Evolutionary conservation across 2,113 vertebrate genomes (phyloP).

Genomic region (Apteryx owenii): DNA sequence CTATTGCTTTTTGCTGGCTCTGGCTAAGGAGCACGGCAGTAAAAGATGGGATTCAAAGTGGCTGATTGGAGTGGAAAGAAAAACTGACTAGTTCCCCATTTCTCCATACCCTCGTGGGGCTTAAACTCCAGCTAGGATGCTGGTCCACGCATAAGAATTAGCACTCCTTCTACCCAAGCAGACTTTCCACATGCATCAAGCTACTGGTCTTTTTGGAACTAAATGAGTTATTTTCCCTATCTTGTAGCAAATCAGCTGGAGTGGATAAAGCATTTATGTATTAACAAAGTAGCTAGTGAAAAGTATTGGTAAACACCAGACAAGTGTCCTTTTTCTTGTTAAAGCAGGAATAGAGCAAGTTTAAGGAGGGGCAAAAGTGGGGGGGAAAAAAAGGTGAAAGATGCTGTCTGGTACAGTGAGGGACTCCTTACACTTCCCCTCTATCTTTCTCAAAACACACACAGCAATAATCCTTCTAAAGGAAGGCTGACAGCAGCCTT

Average conservation of each 20-base stretch:
- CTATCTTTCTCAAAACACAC: background rate
- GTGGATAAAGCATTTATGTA: background rate
- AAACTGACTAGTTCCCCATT: background rate
- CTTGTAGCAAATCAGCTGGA: background rate
- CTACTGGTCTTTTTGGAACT: background rate
- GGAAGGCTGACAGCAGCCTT: background rate
- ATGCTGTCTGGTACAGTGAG: background rate
- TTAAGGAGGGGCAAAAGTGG: background rate
- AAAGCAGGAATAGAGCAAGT: background rate
- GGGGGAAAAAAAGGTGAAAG: background rate
- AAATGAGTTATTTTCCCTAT: background rate
- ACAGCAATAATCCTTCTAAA: background rate
- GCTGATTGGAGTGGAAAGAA: background rate
- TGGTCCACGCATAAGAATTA: background rate
- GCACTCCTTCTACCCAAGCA: background rate
- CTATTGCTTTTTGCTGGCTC: background rate
- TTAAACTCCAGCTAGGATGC: background rate
- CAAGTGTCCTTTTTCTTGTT: background rate
- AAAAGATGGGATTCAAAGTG: background rate
- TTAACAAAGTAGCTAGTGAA: background rate
- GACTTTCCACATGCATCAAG: background rate
- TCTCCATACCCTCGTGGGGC: background rate
- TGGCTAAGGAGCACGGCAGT: background rate
- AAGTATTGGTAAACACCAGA: background rate
- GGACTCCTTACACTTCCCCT: background rate